A percentile compares a stretch with the other conserved stretches of the same genome.
Conservation (phyloP, 37 sponge, comb jelly and placozoan species). For the Axinella damicornis region DNA sequence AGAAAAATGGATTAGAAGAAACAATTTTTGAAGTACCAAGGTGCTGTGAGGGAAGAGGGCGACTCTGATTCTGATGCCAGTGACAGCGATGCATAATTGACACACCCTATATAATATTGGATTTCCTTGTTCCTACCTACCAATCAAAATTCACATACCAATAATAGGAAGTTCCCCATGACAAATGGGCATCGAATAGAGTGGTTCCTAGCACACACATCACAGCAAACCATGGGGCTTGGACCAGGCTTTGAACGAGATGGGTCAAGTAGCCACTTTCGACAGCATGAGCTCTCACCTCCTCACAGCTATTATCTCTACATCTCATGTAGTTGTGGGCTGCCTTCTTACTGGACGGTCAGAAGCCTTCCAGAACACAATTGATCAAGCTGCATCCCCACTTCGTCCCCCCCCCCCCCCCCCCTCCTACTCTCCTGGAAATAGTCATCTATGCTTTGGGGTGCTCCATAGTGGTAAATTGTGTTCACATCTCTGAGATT, state of each 20-base stretch:
- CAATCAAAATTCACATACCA: no score
- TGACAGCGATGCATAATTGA: no score
- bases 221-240: background rate
- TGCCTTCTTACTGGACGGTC: constrained; percentile 26
- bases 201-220: background rate
- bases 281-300: background rate
- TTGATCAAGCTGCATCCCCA: constrained; percentile 12
- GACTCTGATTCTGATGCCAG: no score
- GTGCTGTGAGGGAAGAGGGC: no score
- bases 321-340: background rate
- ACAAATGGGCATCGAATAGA: background rate
- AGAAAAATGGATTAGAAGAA: constrained; percentile 1
- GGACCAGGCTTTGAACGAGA: background rate
- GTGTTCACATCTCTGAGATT: constrained; percentile 26
- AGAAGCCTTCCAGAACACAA: constrained; percentile 55
- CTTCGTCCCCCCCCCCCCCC: constrained; percentile 26
- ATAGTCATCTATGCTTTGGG: constrained; percentile 50
- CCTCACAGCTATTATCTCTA: constrained; percentile 22
- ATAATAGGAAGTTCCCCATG: no score
- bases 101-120: no score
- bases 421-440: constrained; percentile 42
- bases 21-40: background rate
- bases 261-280: constrained; percentile 4
- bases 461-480: constrained; percentile 61
- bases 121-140: no score